Percentiles rank a stretch among this genome's conserved stretches.
Conservation (phyloP, 2,888 invertebrate genomes). For the Chymomyza procnemis region DNA sequence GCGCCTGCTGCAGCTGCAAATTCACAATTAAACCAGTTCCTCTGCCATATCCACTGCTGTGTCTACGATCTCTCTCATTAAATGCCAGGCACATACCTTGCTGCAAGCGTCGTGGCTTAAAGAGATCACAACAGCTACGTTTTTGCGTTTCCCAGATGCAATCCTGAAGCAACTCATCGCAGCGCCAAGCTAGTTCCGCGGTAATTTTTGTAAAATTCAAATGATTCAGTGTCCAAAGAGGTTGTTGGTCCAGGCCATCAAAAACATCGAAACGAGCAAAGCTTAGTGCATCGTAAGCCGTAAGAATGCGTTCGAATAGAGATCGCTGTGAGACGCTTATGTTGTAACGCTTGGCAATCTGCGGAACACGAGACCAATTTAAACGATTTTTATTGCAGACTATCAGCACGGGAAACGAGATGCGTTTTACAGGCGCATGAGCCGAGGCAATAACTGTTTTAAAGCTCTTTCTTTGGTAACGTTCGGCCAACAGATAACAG, state of each 20-base stretch:
- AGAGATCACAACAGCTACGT: constrained; percentile 78
- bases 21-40: constrained; percentile 54
- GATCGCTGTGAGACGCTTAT: constrained; percentile 28
- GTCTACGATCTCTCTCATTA: constrained; percentile 66
- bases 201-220: constrained; percentile 72
- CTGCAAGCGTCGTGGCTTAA: constrained; percentile 77
- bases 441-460: constrained; percentile 72
- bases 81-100: constrained; percentile 79
- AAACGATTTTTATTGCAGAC: constrained; percentile 76
- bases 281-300: constrained; percentile 63
- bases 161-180: constrained; percentile 75
- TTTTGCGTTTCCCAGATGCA: constrained; percentile 78
- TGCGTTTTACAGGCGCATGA: constrained; percentile 65
- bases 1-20: constrained; percentile 46
- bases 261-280: constrained; percentile 63
- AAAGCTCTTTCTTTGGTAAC: constrained; percentile 60
- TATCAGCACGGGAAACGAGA: constrained; percentile 74
- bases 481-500: constrained; percentile 57
- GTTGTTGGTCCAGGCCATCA: constrained; percentile 12
- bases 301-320: constrained; percentile 59
- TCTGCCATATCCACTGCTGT: constrained; percentile 40
- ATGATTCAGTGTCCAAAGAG: constrained; percentile 56
- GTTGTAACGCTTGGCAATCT: constrained; percentile 54
- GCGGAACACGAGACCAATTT: constrained; percentile 72
- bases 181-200: constrained; percentile 73